A percentile compares a stretch with the other conserved stretches of the same genome.
These are phyloP conservation scores for Drosophila monieri DNA, from an alignment of 2,888 invertebrate genomes.

Conservation along the genomic window DNA sequence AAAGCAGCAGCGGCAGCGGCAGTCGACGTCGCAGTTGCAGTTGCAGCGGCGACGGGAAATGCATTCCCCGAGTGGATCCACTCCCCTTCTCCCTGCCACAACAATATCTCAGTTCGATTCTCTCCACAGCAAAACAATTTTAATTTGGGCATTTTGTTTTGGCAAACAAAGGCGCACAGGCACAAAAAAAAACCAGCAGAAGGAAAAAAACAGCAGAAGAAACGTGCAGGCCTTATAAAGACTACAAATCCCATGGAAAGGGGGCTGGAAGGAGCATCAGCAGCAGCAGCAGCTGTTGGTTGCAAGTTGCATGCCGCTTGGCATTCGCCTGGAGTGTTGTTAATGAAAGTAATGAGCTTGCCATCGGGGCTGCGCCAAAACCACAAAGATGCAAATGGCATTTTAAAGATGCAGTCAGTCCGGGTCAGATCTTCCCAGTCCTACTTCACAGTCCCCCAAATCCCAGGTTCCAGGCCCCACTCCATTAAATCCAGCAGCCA, in stretches of 20 bases:
- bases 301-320: constrained; percentile 49
- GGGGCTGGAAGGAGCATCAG: constrained; percentile 25
- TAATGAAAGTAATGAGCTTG: constrained; percentile 80
- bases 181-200: constrained; percentile 25
- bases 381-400: constrained; percentile 83
- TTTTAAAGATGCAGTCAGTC: constrained; percentile 81
- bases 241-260: constrained; percentile 21
- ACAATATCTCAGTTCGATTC: constrained; percentile 48
- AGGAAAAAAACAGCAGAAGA: constrained; percentile 36
- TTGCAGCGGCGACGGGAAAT: constrained; percentile 52
- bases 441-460: neutral
- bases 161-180: constrained; percentile 60
- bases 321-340: constrained; percentile 70
- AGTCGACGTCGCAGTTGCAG: constrained; percentile 5
- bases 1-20: constrained; percentile 49
- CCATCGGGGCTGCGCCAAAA: constrained; percentile 60
- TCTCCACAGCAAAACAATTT: constrained; percentile 69
- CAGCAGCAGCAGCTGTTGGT: constrained; percentile 61
- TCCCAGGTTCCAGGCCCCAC: constrained; percentile 1
- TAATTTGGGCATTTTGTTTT: constrained; percentile 80
- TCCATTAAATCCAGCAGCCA: constrained; percentile 24
- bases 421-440: constrained; percentile 57
- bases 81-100: neutral
- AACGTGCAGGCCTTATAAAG: constrained; percentile 76
- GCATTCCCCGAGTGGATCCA: constrained; percentile 44